Evolutionary conservation across 92 coral and sea anemone genomes (phyloP), one percentile per base, ranked within the genome.

Genomic region (Pocillopora grandis): DNA sequence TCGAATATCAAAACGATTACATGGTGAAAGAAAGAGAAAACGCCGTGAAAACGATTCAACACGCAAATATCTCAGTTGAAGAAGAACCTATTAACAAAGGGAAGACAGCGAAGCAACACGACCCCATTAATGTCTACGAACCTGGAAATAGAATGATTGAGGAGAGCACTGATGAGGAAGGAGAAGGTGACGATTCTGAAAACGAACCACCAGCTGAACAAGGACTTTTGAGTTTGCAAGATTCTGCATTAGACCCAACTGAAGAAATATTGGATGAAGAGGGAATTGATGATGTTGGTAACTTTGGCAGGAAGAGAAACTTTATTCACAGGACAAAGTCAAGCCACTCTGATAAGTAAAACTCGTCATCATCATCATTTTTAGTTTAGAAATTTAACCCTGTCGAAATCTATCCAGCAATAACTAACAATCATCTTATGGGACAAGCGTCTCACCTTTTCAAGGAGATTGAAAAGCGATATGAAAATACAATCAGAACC

Each of bases 271-370:
- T 83, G 65, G 75, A 83, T 33, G 79, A 74, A 17, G 73, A 83
- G 63, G 86, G 80, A 83, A 83, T 83, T 64, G 74, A 65, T 20
- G 86, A 83, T 57, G 80, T 57, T 21, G 80, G 86, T 55, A 75
- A 61, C 52, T 83, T 75, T 62, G 86, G 86, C 16, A 83, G 74
- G 35, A 83, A 83, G 33, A 73, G 86, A 31, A 31, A 83, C 62
- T 35, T 35, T 31, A 66, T 83, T 8, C 66, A 49, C 15, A 75
- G 17, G 14, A 23, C 3, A 65, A 64, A 69, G n/a, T 42, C 52
- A 62, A 65, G 13, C 16, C 58, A 18, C 55, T 14, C 23, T 78
- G 31, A 62, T 56, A 75, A 75, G 21, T 31, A 35, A 76, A 33
- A 9, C 23, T 58, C 66, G 2, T 56, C 36, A 56, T 2, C 33